Percentiles rank a stretch among this genome's conserved stretches.
These are phyloP conservation scores for Oenanthe melanoleuca DNA, from an alignment of 2,113 vertebrate genomes.

Conservation along the genomic window DNA sequence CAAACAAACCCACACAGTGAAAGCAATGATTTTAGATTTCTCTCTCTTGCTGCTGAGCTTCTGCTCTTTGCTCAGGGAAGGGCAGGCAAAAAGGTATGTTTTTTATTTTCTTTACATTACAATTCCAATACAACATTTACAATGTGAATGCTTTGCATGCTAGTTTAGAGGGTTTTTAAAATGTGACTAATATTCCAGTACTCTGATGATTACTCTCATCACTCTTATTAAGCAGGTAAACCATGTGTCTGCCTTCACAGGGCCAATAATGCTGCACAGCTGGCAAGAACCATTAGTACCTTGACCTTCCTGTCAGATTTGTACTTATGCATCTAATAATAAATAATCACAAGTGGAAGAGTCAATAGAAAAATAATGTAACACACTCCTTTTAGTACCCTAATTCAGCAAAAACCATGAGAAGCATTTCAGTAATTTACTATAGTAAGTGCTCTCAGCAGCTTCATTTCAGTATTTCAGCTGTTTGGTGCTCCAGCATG, in stretches of 20 bases:
- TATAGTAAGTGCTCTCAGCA: slow-evolving; percentile 36
- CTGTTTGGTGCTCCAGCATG: slow-evolving; percentile 6
- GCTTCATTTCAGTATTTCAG: slow-evolving; percentile 50
- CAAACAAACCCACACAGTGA: background rate
- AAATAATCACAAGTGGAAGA: slow-evolving; percentile 23
- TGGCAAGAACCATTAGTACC: background rate
- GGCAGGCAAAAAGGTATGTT: background rate
- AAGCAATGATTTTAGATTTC: background rate
- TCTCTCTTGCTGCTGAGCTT: background rate
- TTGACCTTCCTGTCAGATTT: slow-evolving; percentile 38
- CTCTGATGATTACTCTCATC: background rate
- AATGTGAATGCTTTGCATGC: background rate
- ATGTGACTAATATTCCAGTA: background rate
- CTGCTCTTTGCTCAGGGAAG: background rate
- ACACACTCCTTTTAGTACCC: background rate
- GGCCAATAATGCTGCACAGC: background rate
- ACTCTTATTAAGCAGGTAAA: background rate
- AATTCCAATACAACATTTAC: background rate
- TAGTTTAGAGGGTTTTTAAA: background rate
- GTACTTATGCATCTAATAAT: slow-evolving; percentile 42
- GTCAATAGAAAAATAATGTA: slow-evolving; percentile 40
- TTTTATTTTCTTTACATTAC: background rate
- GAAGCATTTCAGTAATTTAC: slow-evolving; percentile 32
- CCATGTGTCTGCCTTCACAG: background rate
- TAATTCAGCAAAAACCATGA: slow-evolving; percentile 36